Conservation (phyloP, 2,797 vertebrate genomes). For the Ambastaia sidthimunki region DNA sequence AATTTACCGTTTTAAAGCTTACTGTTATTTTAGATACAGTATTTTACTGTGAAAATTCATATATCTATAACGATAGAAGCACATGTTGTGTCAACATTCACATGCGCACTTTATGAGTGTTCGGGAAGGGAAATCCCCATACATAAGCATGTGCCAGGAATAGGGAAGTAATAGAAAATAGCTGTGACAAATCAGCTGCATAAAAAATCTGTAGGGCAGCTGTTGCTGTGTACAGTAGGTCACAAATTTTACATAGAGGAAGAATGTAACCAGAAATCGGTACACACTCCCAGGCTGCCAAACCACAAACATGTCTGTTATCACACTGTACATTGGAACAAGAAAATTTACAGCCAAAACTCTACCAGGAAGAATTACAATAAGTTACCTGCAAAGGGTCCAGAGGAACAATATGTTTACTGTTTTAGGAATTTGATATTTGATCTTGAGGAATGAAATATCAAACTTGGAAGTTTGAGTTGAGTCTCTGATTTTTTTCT, state of each 20-base stretch:
- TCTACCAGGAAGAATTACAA: too few relatives aligned
- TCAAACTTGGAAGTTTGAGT: too few relatives aligned
- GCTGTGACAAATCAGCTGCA: neutral
- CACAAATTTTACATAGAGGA: neutral
- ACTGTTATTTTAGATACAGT: neutral
- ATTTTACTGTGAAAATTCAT: neutral
- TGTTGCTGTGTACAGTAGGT: neutral
- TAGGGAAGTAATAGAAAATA: conserved; percentile 29
- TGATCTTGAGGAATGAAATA: too few relatives aligned
- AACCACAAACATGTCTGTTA: neutral
- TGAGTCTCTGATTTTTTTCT: too few relatives aligned
- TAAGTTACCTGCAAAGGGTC: too few relatives aligned
- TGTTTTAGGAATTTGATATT: too few relatives aligned
- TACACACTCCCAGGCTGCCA: neutral
- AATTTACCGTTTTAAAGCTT: neutral
- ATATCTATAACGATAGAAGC: neutral
- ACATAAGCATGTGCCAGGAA: neutral
- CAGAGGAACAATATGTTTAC: too few relatives aligned
- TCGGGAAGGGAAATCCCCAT: conserved; percentile 31
- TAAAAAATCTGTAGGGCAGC: neutral
- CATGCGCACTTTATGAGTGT: neutral
- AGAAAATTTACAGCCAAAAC: too few relatives aligned
- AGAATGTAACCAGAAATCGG: neutral
- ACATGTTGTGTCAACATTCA: neutral
- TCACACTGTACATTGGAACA: too few relatives aligned